These are phyloP conservation scores for Cairina moschata DNA, from an alignment of 2,113 vertebrate species.

Conservation along the genomic window DNA sequence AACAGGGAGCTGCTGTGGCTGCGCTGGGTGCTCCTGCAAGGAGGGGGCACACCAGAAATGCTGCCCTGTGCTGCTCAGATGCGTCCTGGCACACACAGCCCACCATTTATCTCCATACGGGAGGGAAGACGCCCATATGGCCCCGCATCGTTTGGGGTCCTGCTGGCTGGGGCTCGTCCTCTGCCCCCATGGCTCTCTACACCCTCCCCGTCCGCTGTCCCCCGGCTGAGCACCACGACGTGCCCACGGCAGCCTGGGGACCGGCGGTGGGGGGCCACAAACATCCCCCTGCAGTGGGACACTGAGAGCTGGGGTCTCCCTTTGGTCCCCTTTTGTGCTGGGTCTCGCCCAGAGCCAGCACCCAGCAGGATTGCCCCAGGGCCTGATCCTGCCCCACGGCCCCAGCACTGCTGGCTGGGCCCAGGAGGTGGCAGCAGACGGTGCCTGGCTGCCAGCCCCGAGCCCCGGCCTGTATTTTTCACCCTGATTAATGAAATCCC, in stretches of 20 bases:
- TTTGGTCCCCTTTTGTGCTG: rapidly evolving
- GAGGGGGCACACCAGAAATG: rapidly evolving
- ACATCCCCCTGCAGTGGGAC: background rate
- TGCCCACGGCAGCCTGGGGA: background rate
- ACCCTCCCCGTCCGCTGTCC: background rate
- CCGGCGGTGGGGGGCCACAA: rapidly evolving
- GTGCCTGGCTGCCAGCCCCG: background rate
- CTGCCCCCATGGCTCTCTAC: rapidly evolving
- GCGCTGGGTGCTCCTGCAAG: rapidly evolving
- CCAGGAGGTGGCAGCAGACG: slow-evolving; percentile 59
- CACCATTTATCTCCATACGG: rapidly evolving
- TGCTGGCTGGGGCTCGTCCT: background rate
- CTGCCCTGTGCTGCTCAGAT: rapidly evolving
- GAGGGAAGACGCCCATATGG: background rate
- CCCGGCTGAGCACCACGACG: rapidly evolving
- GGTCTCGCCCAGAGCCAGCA: rapidly evolving
- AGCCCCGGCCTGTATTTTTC: rapidly evolving
- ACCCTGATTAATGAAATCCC: rapidly evolving
- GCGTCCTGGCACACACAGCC: rapidly evolving
- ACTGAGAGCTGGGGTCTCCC: rapidly evolving
- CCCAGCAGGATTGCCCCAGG: rapidly evolving
- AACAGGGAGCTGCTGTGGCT: rapidly evolving
- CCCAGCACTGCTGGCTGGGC: background rate
- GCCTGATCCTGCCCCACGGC: background rate
- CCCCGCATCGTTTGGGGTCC: too few relatives aligned